phyloP scores from a whole-genome alignment of 2,113 vertebrate genomes.

The Vimba vimba region DNA sequence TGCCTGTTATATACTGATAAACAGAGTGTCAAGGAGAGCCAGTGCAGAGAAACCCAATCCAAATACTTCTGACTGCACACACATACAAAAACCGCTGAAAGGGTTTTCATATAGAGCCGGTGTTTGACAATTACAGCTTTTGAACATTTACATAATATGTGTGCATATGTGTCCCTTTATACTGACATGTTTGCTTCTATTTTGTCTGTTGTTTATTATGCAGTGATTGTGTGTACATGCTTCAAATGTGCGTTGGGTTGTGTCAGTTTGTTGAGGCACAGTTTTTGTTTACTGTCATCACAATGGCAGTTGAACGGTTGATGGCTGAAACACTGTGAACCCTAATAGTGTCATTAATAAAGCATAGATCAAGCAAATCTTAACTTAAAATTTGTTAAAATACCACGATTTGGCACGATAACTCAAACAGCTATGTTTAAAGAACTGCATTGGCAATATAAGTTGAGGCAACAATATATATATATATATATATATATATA shows the following conservation, averaged over 20 bases:
- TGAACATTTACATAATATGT: slow-evolving; percentile 58
- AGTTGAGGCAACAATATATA: too few species aligned
- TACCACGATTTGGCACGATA: too few species aligned
- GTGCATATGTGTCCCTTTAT: slow-evolving; percentile 36
- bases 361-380: too few species aligned
- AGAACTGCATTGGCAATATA: too few species aligned
- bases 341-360: too few species aligned
- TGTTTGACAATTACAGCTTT: slow-evolving; percentile 66
- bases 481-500: too few species aligned
- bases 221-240: slow-evolving; percentile 17
- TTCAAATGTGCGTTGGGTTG: slow-evolving; percentile 13
- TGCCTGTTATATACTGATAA: slow-evolving; percentile 51
- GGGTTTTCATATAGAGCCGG: slow-evolving; percentile 60
- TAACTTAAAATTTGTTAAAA: too few species aligned
- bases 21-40: slow-evolving; percentile 53
- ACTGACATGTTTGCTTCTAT: slow-evolving; percentile 48
- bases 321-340: background rate
- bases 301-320: background rate
- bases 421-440: too few species aligned
- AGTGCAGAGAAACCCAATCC: slow-evolving; percentile 48
- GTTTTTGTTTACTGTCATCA: background rate
- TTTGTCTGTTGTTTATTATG: slow-evolving; percentile 30
- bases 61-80: slow-evolving; percentile 50
- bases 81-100: slow-evolving; percentile 28
- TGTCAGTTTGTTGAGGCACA: slow-evolving; percentile 23